phyloP scores from a whole-genome alignment of 2,888 invertebrate species.

The Panzeria rudis region DNA sequence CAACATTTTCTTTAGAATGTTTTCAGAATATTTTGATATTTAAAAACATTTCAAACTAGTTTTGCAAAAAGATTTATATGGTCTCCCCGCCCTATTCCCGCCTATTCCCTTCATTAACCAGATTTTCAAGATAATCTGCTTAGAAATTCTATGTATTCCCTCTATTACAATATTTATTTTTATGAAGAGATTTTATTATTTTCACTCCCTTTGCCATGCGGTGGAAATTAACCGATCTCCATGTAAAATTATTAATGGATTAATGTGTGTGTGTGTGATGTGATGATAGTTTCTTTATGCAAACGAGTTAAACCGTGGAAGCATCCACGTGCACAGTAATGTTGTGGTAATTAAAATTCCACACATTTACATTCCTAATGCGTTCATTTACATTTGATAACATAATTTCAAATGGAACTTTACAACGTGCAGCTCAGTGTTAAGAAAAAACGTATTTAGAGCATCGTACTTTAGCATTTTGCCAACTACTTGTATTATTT shows the following conservation, averaged over 20 bases:
- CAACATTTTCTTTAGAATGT: no score
- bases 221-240: neutral
- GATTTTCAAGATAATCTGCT: neutral
- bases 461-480: conserved; percentile 44
- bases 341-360: conserved; percentile 70
- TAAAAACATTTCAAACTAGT: no score
- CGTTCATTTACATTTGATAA: conserved; percentile 70
- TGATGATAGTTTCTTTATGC: conserved; percentile 17
- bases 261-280: neutral
- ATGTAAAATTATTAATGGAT: neutral
- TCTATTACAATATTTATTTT: neutral
- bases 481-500: conserved; percentile 1
- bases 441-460: conserved; percentile 66
- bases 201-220: conserved; percentile 38
- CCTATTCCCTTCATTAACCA: neutral
- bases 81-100: neutral
- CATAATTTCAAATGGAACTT: conserved; percentile 35
- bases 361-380: conserved; percentile 59
- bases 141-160: neutral
- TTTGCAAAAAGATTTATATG: neutral
- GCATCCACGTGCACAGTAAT: conserved; percentile 64
- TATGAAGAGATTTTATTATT: conserved; percentile 27
- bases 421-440: neutral
- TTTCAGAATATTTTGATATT: no score
- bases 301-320: conserved; percentile 2